Percentiles rank a stretch among this genome's conserved stretches.
Evolutionary conservation across 2,797 vertebrate species (phyloP).

Genomic region (Gobio occitaniae): DNA sequence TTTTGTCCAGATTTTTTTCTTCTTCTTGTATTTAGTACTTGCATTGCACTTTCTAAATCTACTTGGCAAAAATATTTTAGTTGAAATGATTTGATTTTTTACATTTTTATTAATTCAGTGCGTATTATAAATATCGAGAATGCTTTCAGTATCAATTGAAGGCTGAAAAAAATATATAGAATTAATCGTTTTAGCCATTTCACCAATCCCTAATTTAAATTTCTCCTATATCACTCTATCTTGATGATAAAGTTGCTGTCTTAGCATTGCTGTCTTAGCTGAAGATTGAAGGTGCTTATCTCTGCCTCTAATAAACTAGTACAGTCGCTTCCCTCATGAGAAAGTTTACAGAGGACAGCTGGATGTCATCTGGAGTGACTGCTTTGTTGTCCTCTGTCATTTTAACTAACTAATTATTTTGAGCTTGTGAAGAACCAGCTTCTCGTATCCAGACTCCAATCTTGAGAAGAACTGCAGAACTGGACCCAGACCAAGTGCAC

Average conservation of each 20-base stretch:
- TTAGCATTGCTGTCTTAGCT: conserved; percentile 22
- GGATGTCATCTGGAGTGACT: conserved; percentile 24
- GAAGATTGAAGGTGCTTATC: conserved; percentile 24
- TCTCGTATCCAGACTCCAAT: conserved; percentile 17
- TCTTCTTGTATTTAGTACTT: neutral
- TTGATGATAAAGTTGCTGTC: conserved; percentile 31
- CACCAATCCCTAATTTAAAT: conserved; percentile 31
- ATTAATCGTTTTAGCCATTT: conserved; percentile 10
- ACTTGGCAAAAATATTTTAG: neutral
- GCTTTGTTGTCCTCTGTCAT: conserved; percentile 22
- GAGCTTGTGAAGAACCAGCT: conserved; percentile 17
- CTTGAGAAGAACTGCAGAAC: neutral
- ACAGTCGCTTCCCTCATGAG: conserved; percentile 27
- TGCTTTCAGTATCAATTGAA: neutral
- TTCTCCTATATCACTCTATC: conserved; percentile 26
- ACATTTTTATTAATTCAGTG: neutral
- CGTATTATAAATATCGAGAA: neutral
- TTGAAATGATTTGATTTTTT: neutral
- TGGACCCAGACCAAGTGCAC: neutral
- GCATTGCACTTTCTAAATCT: neutral
- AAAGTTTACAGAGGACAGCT: conserved; percentile 35
- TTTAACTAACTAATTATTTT: conserved; percentile 20
- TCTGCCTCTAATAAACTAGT: conserved; percentile 42
- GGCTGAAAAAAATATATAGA: neutral
- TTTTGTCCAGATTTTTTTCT: neutral